Conservation (phyloP, 2,797 vertebrate species). For the Channa striata region DNA sequence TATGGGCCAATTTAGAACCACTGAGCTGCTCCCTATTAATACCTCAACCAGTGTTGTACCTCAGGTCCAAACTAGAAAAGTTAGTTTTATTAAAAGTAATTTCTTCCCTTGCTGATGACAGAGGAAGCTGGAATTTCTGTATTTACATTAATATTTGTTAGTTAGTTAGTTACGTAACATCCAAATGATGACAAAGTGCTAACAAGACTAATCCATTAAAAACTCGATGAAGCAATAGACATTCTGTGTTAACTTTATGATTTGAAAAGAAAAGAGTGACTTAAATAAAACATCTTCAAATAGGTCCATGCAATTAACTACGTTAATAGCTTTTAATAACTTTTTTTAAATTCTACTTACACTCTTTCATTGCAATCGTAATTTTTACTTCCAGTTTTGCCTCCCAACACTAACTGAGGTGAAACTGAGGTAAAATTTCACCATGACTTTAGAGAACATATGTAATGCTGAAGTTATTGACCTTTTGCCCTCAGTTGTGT, state of each 20-base stretch:
- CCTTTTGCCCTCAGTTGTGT: background rate
- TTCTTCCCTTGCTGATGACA: conserved; percentile 28
- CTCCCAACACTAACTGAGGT: too few species aligned
- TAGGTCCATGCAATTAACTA: too few species aligned
- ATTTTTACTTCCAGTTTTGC: too few species aligned
- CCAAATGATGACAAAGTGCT: background rate
- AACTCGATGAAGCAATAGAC: too few species aligned
- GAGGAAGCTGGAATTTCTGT: conserved; percentile 2
- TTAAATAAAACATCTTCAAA: too few species aligned
- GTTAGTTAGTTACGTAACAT: background rate
- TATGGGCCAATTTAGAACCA: conserved; percentile 63
- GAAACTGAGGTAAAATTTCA: too few species aligned
- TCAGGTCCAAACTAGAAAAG: conserved; percentile 32
- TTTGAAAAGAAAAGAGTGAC: too few species aligned
- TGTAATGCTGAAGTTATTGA: background rate
- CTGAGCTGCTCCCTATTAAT: conserved; percentile 48
- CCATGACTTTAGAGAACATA: background rate
- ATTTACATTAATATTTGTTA: background rate
- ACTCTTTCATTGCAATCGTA: too few species aligned
- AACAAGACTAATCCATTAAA: too few species aligned
- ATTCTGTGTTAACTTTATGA: too few species aligned
- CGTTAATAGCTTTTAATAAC: too few species aligned
- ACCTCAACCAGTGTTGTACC: conserved; percentile 36
- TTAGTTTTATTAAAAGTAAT: conserved; percentile 39
- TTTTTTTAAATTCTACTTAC: too few species aligned